These are phyloP conservation scores for Cisticola juncidis DNA, from an alignment of 2,113 vertebrate species.

Conservation along the genomic window DNA sequence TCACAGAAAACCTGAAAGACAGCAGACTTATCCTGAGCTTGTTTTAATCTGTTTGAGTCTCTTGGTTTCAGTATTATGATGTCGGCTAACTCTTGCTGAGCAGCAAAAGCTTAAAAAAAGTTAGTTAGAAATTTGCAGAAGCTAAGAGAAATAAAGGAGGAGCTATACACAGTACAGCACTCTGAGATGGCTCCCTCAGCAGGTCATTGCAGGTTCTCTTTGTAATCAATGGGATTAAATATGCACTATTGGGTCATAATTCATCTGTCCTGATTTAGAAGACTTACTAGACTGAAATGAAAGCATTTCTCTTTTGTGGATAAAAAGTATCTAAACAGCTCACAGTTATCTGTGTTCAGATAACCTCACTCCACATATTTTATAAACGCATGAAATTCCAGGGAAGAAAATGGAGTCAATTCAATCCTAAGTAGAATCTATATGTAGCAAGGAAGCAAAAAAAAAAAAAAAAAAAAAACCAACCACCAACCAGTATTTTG, in stretches of 20 bases:
- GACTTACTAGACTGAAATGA: not conserved
- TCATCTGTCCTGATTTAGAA: not conserved
- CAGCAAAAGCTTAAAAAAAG: not conserved
- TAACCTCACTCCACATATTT: not conserved
- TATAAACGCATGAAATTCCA: not conserved
- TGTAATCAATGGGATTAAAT: not conserved
- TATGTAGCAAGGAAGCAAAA: not conserved
- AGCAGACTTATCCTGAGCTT: not conserved
- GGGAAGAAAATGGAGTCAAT: not conserved
- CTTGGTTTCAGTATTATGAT: not conserved
- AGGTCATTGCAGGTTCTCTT: not conserved
- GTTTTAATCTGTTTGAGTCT: not conserved
- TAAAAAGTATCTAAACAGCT: not conserved
- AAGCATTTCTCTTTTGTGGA: not conserved
- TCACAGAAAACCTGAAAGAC: not conserved
- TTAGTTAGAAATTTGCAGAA: not conserved
- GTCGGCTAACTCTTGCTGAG: not conserved
- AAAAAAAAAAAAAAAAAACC: not conserved
- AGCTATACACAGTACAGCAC: not conserved
- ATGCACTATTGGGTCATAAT: not conserved
- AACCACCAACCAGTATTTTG: not conserved
- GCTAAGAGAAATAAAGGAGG: not conserved
- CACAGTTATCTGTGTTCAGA: not conserved
- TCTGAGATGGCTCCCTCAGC: not conserved
- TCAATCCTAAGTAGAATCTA: not conserved